Evolutionary conservation across 1,140 invertebrate genomes (phyloP).

Genomic region (Euwallacea fornicatus): DNA sequence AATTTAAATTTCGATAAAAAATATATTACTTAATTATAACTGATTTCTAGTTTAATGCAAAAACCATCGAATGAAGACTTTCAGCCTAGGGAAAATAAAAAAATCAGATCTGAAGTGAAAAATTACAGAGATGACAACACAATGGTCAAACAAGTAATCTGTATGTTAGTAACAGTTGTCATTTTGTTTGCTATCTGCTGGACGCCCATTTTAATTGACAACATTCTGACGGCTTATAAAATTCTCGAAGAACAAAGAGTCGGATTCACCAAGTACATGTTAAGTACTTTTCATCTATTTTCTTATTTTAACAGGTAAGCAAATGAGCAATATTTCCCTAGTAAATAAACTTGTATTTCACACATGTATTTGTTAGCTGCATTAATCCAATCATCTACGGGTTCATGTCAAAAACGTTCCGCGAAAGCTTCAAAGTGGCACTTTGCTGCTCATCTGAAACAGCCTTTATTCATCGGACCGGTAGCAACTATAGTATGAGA

Average conservation of each 20-base stretch:
- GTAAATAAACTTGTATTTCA: not conserved
- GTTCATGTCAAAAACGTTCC: constrained; percentile 80
- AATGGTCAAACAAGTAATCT: constrained; percentile 62
- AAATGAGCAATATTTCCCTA: too few species aligned
- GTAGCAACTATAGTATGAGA: constrained; percentile 44
- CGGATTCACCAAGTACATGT: constrained; percentile 63
- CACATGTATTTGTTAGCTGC: constrained; percentile 59
- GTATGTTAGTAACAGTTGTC: constrained; percentile 72
- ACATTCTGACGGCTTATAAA: constrained; percentile 65
- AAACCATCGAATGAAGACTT: constrained; percentile 17
- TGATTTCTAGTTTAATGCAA: constrained; percentile 16
- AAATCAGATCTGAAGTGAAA: constrained; percentile 31
- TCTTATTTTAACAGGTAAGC: constrained; percentile 70
- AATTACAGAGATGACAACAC: constrained; percentile 48
- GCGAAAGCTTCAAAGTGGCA: constrained; percentile 61
- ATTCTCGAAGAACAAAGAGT: constrained; percentile 58
- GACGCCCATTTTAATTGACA: constrained; percentile 67
- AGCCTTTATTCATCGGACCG: constrained; percentile 24
- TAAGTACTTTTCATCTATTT: constrained; percentile 65
- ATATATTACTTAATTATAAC: constrained; percentile 2
- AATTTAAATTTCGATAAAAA: not conserved
- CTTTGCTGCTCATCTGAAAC: constrained; percentile 43
- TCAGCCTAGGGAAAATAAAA: constrained; percentile 20
- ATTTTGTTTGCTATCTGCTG: constrained; percentile 70
- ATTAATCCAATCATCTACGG: constrained; percentile 79